Conservation (phyloP, 2,797 vertebrate genomes). For the Acestrorhynchus altus region DNA sequence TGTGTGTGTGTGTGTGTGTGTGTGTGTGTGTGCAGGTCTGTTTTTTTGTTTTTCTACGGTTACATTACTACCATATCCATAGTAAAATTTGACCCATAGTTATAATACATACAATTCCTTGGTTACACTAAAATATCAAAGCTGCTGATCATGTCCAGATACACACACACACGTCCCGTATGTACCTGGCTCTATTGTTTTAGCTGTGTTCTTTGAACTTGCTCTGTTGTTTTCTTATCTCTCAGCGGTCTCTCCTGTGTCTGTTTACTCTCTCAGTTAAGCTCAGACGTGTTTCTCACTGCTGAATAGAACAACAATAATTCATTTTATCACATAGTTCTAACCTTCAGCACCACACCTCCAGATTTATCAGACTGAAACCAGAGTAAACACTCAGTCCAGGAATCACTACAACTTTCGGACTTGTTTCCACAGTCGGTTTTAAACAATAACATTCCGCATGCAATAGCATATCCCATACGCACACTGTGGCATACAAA, state of each 20-base stretch:
- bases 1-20: too few relatives aligned
- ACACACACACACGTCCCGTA: not conserved
- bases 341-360: not conserved
- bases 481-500: too few relatives aligned
- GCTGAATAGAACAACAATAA: not conserved
- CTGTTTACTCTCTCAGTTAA: too few relatives aligned
- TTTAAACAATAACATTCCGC: too few relatives aligned
- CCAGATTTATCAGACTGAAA: not conserved
- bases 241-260: not conserved
- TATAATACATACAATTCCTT: not conserved
- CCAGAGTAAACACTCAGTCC: not conserved
- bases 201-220: not conserved
- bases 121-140: too few relatives aligned
- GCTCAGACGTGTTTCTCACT: too few relatives aligned
- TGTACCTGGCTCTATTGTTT: slow-evolving; percentile 26
- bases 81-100: not conserved
- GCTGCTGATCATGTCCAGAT: not conserved
- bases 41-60: too few relatives aligned
- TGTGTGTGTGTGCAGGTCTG: not conserved
- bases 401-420: too few relatives aligned
- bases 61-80: not conserved
- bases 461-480: too few relatives aligned
- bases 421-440: too few relatives aligned
- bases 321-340: not conserved
- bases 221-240: slow-evolving; percentile 2